Conservation (phyloP, 2,797 vertebrate genomes). For the Champsocephalus gunnari region DNA sequence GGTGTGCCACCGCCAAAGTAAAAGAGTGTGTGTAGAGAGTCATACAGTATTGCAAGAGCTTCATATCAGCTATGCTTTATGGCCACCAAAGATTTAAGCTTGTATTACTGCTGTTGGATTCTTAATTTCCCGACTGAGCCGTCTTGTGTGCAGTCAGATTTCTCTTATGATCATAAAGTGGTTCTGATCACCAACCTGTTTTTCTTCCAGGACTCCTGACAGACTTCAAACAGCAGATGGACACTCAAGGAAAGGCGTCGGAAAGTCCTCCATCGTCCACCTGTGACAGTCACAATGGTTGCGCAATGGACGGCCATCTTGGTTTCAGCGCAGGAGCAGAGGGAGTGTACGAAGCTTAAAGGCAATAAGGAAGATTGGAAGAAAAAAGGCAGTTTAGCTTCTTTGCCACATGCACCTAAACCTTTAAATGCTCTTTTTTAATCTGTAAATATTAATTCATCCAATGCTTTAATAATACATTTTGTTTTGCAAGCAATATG, state of each 20-base stretch:
- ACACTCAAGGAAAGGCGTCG: neutral
- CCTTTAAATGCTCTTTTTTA: slow-evolving; percentile 3
- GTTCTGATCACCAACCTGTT: neutral
- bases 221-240: slow-evolving; percentile 10
- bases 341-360: neutral
- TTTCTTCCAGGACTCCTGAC: slow-evolving; percentile 52
- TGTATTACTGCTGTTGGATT: neutral
- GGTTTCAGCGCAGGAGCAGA: slow-evolving; percentile 8
- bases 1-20: slow-evolving; percentile 16
- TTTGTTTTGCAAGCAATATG: neutral
- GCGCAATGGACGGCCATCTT: slow-evolving; percentile 40
- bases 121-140: slow-evolving; percentile 8
- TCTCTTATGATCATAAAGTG: neutral
- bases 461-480: neutral
- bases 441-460: neutral
- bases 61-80: neutral
- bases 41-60: neutral
- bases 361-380: neutral
- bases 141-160: neutral
- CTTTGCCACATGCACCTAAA: slow-evolving; percentile 13
- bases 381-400: neutral
- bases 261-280: slow-evolving; percentile 25
- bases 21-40: slow-evolving; percentile 24
- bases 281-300: slow-evolving; percentile 31
- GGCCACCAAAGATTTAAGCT: neutral